Evolutionary conservation across 2,797 vertebrate genomes (phyloP).

Genomic region (Apogon hyalosoma): DNA sequence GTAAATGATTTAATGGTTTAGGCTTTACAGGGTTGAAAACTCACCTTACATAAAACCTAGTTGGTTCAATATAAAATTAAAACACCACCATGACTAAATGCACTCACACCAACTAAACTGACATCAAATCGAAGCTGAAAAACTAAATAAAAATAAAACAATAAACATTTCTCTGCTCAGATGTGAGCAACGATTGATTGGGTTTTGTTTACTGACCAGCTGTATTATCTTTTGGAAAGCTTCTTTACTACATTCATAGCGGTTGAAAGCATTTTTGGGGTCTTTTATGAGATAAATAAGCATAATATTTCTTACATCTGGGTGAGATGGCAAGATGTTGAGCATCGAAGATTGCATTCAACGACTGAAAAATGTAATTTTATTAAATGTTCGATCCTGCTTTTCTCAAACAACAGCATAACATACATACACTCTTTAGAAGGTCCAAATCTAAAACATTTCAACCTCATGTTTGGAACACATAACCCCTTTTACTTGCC

Average conservation of each 20-base stretch:
- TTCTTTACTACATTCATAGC: constrained; percentile 1
- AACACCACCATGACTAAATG: too few relatives aligned
- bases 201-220: too few relatives aligned
- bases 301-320: constrained; percentile 22
- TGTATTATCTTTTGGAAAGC: not conserved
- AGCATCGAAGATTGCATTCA: constrained; percentile 24
- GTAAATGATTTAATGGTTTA: too few relatives aligned
- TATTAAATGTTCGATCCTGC: constrained; percentile 32
- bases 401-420: constrained; percentile 13
- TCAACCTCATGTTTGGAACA: constrained; percentile 13
- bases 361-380: constrained; percentile 8
- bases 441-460: not conserved
- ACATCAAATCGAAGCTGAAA: too few relatives aligned
- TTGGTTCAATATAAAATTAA: too few relatives aligned
- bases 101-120: too few relatives aligned
- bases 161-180: too few relatives aligned
- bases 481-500: constrained; percentile 26
- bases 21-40: too few relatives aligned
- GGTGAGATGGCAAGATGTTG: constrained; percentile 15
- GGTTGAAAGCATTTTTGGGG: constrained; percentile 9
- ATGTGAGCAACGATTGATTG: too few relatives aligned
- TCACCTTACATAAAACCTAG: too few relatives aligned
- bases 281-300: not conserved
- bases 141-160: too few relatives aligned
- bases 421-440: too few relatives aligned